Percentiles rank a stretch among this genome's conserved stretches.
Evolutionary conservation across 37 sponge, comb jelly and placozoan genomes (phyloP).

Genomic region (Agelas oroides): DNA sequence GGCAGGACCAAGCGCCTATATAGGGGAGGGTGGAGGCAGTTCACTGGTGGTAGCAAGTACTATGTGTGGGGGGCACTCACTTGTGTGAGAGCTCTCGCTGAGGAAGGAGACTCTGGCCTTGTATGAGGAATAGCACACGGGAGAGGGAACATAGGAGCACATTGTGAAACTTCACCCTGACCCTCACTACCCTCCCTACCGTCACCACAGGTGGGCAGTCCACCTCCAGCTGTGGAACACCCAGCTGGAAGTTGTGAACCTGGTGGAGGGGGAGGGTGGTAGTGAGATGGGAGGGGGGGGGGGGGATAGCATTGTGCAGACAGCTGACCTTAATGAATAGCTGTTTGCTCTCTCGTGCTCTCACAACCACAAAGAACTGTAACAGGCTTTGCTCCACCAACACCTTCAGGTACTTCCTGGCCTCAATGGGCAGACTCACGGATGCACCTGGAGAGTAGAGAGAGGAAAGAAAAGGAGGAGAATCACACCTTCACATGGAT

Average conservation of each 20-base stretch:
- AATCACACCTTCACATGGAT: no score
- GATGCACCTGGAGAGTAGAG: conserved; percentile 53
- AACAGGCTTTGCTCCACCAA: conserved; percentile 69
- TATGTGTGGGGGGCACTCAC: conserved; percentile 29
- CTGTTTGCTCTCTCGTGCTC: conserved; percentile 74
- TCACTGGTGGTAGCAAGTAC: no score
- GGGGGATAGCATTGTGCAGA: not conserved
- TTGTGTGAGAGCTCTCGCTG: conserved; percentile 79
- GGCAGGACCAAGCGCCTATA: conserved; percentile 74
- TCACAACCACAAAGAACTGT: conserved; percentile 77
- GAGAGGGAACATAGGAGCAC: conserved; percentile 53
- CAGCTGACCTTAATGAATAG: conserved; percentile 49
- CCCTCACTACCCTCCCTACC: conserved; percentile 47
- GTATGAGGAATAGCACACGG: conserved; percentile 58
- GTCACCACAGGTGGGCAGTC: conserved; percentile 36
- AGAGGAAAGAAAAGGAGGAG: not conserved
- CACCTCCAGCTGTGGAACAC: conserved; percentile 45
- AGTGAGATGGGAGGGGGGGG: not conserved
- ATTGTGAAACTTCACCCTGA: conserved; percentile 65
- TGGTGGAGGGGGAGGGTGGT: conserved; percentile 16
- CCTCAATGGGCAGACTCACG: conserved; percentile 65
- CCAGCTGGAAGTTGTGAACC: conserved; percentile 56
- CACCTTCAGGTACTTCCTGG: conserved; percentile 62
- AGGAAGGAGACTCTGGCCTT: conserved; percentile 65
- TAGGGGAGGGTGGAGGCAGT: not conserved